These are phyloP conservation scores for Drosophila formosana DNA, from an alignment of 2,888 invertebrate species.

Conservation along the genomic window DNA sequence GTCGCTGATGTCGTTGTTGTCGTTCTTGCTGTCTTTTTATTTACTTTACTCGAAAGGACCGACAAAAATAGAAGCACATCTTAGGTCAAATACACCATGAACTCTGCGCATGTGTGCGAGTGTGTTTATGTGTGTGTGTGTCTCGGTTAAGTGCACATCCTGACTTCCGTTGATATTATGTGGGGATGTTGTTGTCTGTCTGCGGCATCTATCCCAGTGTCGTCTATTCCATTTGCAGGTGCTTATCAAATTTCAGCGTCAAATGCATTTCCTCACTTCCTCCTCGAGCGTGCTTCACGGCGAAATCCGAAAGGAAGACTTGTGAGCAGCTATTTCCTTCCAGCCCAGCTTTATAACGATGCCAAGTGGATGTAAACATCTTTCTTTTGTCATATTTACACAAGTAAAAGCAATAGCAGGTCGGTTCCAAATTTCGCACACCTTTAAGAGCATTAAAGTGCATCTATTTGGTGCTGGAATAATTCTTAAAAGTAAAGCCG, in stretches of 20 bases:
- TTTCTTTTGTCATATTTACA: conserved; percentile 15
- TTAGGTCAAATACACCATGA: conserved; percentile 17
- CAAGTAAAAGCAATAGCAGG: conserved; percentile 15
- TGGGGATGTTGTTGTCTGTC: conserved; percentile 12
- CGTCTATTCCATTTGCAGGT: conserved; percentile 39
- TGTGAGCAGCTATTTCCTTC: conserved; percentile 28
- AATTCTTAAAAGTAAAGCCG: too few relatives aligned
- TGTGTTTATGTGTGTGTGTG: conserved; percentile 4
- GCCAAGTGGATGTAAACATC: conserved; percentile 17
- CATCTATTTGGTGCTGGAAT: not conserved
- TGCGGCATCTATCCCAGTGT: conserved; percentile 5
- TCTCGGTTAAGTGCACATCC: conserved; percentile 47
- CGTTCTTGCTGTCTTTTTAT: conserved; percentile 19
- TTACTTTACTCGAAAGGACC: conserved; percentile 28
- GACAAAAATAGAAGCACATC: conserved; percentile 36
- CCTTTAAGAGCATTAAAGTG: conserved; percentile 1
- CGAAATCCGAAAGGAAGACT: conserved; percentile 17
- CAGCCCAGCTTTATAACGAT: conserved; percentile 18
- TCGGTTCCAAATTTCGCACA: conserved; percentile 16
- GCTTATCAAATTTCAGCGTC: conserved; percentile 46
- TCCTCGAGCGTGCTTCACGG: conserved; percentile 18
- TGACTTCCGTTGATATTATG: conserved; percentile 42
- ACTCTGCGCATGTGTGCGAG: not conserved
- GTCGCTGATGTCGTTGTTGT: conserved; percentile 2
- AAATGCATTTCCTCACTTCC: conserved; percentile 42